Percentiles rank a stretch among this genome's conserved stretches.
phyloP scores from a whole-genome alignment of 2,888 invertebrate genomes.

The Protonemura montana region DNA sequence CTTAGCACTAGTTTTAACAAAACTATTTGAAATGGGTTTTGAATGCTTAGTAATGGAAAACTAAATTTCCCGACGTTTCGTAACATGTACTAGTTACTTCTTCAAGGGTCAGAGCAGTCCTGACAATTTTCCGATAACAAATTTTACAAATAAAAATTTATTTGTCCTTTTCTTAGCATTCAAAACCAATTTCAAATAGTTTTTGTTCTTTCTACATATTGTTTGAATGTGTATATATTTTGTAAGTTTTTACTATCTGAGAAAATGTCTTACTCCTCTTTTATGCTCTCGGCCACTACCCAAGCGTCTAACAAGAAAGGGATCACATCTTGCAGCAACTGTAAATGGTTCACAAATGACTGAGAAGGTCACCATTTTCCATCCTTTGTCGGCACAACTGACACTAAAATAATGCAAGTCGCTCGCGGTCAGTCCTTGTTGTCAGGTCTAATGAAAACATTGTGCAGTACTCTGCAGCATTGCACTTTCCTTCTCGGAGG shows the following conservation, averaged over 20 bases:
- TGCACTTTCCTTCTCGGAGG: background rate
- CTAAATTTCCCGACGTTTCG: no score
- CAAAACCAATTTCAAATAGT: no score
- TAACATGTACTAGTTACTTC: no score
- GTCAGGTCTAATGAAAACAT: background rate
- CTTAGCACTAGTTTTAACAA: no score
- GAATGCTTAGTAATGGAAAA: no score
- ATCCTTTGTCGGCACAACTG: background rate
- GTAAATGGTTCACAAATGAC: background rate
- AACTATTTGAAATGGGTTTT: no score
- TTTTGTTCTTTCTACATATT: no score
- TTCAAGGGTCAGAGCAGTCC: no score
- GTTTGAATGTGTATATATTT: no score
- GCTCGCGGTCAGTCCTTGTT: background rate
- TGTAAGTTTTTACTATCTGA: background rate
- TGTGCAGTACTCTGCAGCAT: background rate
- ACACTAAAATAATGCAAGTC: background rate
- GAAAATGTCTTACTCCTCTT: background rate
- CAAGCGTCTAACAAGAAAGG: background rate
- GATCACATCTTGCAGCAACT: background rate
- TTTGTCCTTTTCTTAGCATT: no score
- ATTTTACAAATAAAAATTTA: no score
- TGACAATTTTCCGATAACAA: no score
- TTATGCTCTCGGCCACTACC: background rate
- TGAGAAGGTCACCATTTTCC: background rate